Percentiles rank a stretch among this genome's conserved stretches.
Evolutionary conservation across 2,113 vertebrate species (phyloP).

Genomic region (Potamarius usumacintae): DNA sequence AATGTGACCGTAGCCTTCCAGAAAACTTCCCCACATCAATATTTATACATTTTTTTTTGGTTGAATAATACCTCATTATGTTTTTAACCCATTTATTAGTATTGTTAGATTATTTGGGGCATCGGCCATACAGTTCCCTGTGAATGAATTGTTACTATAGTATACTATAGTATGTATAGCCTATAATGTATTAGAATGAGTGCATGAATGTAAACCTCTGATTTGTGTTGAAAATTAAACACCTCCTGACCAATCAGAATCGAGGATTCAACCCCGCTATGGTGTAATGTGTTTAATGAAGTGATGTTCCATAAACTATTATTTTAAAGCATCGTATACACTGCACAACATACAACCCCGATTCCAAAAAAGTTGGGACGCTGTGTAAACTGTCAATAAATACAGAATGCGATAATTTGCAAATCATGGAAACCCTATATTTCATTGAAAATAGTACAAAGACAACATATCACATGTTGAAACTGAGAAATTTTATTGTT

Average conservation of each 20-base stretch:
- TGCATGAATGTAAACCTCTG: not conserved
- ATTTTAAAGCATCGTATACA: not conserved
- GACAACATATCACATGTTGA: too few relatives aligned
- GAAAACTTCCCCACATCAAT: not conserved
- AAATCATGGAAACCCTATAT: too few relatives aligned
- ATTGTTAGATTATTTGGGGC: too few relatives aligned
- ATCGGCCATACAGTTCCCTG: too few relatives aligned
- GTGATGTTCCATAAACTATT: not conserved
- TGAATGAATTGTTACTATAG: too few relatives aligned
- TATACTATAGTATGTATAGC: too few relatives aligned
- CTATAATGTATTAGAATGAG: not conserved
- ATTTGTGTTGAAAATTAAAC: not conserved
- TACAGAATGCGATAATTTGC: too few relatives aligned
- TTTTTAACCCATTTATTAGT: not conserved
- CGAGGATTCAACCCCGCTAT: not conserved
- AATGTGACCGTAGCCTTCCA: not conserved
- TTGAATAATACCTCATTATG: not conserved
- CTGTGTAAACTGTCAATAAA: too few relatives aligned
- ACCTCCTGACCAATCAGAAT: not conserved
- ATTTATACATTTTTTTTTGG: not conserved
- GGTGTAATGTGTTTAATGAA: not conserved
- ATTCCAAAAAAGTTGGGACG: too few relatives aligned
- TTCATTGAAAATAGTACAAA: too few relatives aligned
- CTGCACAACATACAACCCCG: too few relatives aligned
- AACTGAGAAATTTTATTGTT: too few relatives aligned